Evolutionary conservation across 2,113 vertebrate genomes (phyloP), one percentile per base, ranked within the genome.

Genomic region (Dryoscopus gambensis): DNA sequence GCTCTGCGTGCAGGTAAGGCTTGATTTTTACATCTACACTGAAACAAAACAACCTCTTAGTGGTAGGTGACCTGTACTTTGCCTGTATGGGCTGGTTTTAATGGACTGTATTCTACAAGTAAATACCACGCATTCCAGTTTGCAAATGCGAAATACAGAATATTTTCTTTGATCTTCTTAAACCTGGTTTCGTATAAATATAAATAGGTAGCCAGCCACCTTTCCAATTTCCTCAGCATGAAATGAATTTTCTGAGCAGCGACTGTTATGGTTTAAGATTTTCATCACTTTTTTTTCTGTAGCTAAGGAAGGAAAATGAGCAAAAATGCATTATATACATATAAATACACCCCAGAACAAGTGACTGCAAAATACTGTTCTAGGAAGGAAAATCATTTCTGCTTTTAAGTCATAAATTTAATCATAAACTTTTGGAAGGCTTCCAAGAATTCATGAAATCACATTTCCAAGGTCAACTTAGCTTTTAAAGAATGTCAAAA

Each of bases 1-100:
- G 63, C 97, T 99, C 55, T 98, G 98, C 4, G 98, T 99, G 52
- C 99, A 99, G 99, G 99, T 99, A 98, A 1, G 57, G 17, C 52
- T 64, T 53, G 7, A 4, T 50, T 53, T 75, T 87, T 83, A 11
- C 24, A 10, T 69, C 19, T 47, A 9, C 30, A 11, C 11, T 40
- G 13, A 55, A 77, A 56, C 12, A 86, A 91, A 92, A 83, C 2
- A 65, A 1, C 6, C 16, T 57, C 39, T 6, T 31, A 46, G 28
- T 46, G 11, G 7, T 21, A 67, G 35, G 5, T 75, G 31, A 13
- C 56, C 52, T 71, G 33, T 62, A 12, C 25, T 7, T 75, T 78
- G 12, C 44, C 57, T 77, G 4, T 64, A 3, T 63, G 39, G 15
- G 5, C 47, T 83, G 55, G 7, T 56, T 94, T 94, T 92, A 84